Percentiles rank a stretch among this genome's conserved stretches.
phyloP scores from a whole-genome alignment of 1,140 invertebrate species.

The Dinothrombium tinctorium region DNA sequence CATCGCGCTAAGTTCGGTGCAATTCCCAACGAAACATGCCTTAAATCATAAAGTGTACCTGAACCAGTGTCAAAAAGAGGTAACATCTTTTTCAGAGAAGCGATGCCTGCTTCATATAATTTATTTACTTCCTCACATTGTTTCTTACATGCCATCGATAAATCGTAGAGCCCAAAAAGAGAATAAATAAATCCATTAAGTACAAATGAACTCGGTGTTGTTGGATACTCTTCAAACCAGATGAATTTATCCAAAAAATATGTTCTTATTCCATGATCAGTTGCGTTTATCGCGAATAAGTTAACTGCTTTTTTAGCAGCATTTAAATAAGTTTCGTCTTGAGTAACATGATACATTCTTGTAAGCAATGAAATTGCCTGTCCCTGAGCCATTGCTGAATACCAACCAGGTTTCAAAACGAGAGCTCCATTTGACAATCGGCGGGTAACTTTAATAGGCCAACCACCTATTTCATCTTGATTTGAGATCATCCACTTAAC shows the following conservation, averaged over 20 bases:
- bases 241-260: constrained; percentile 51
- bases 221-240: constrained; percentile 98
- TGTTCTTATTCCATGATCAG: constrained; percentile 50
- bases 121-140: constrained; percentile 34
- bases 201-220: constrained; percentile 75
- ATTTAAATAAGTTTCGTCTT: constrained; percentile 44
- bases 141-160: constrained; percentile 35
- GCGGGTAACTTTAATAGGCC: constrained; percentile 61
- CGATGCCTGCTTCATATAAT: constrained; percentile 63
- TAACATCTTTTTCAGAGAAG: constrained; percentile 64
- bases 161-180: constrained; percentile 79
- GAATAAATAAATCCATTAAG: constrained; percentile 98
- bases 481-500: constrained; percentile 74
- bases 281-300: constrained; percentile 44
- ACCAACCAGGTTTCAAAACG: constrained; percentile 63
- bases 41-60: constrained; percentile 84
- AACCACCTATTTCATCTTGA: constrained; percentile 64
- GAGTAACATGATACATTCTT: constrained; percentile 59
- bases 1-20: constrained; percentile 67
- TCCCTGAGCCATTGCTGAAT: constrained; percentile 93
- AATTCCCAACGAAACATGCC: constrained; percentile 58
- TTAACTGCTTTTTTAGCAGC: constrained; percentile 52
- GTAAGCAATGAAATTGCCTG: constrained; percentile 80
- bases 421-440: constrained; percentile 43
- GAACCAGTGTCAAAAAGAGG: constrained; percentile 83